These are phyloP conservation scores for Nixonia krombeini DNA, from an alignment of 1,140 invertebrate species.

Conservation along the genomic window DNA sequence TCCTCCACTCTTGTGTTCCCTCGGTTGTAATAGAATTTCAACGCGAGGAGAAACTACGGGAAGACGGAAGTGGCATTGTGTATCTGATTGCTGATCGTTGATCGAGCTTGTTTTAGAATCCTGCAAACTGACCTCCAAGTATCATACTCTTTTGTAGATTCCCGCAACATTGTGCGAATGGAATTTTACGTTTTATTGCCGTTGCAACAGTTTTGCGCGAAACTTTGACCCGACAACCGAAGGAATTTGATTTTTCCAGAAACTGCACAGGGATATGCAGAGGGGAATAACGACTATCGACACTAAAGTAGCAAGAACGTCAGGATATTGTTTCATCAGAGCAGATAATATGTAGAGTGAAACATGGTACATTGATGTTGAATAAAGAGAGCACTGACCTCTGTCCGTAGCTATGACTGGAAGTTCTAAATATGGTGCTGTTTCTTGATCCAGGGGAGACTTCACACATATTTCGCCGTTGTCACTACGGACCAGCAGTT, in stretches of 20 bases:
- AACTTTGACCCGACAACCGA: too few species aligned
- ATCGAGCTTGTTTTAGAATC: constrained; percentile 8
- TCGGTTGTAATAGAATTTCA: constrained; percentile 35
- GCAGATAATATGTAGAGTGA: too few species aligned
- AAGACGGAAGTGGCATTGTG: constrained; percentile 36
- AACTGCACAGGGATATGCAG: too few species aligned
- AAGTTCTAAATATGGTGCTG: constrained; percentile 87
- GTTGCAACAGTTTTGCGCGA: too few species aligned
- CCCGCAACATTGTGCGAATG: background rate
- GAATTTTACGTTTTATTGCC: too few species aligned
- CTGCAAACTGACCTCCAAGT: constrained; percentile 20
- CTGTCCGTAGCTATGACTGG: constrained; percentile 94
- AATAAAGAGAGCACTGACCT: constrained; percentile 76
- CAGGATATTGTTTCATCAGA: too few species aligned
- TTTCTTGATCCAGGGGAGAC: constrained; percentile 89
- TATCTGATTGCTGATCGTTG: constrained; percentile 13
- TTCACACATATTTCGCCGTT: constrained; percentile 92
- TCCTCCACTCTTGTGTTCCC: constrained; percentile 17
- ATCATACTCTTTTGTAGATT: background rate
- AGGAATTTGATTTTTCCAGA: too few species aligned
- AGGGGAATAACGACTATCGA: too few species aligned
- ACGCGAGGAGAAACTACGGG: constrained; percentile 5
- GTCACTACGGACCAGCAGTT: constrained; percentile 84
- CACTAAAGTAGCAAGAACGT: too few species aligned
- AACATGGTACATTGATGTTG: background rate